These are phyloP conservation scores for Aphidius gifuensis DNA, from an alignment of 1,140 invertebrate genomes.

Conservation along the genomic window DNA sequence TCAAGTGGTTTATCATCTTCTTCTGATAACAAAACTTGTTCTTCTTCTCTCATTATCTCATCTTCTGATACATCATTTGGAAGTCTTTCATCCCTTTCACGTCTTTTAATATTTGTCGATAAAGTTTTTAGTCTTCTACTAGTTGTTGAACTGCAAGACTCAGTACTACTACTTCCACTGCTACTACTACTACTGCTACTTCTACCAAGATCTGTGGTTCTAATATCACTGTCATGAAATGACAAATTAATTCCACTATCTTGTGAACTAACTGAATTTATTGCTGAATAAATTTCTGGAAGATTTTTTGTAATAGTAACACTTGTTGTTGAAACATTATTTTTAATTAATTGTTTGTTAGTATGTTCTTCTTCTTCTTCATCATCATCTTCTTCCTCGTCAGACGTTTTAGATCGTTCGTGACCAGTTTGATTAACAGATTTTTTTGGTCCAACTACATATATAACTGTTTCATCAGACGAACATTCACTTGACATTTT, in stretches of 20 bases:
- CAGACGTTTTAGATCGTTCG: slow-evolving; percentile 33
- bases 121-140: slow-evolving; percentile 19
- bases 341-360: slow-evolving; percentile 29
- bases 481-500: slow-evolving; percentile 55
- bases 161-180: slow-evolving; percentile 45
- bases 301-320: slow-evolving; percentile 34
- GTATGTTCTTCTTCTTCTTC: too few relatives aligned
- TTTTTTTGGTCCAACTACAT: slow-evolving; percentile 44
- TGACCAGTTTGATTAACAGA: slow-evolving; percentile 3
- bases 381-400: slow-evolving; percentile 53
- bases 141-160: slow-evolving; percentile 37
- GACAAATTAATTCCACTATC: slow-evolving; percentile 74
- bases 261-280: slow-evolving; percentile 68
- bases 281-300: slow-evolving; percentile 62
- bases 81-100: slow-evolving; percentile 20
- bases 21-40: slow-evolving; percentile 20
- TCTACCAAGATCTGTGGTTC: slow-evolving; percentile 44
- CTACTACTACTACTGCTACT: slow-evolving; percentile 33
- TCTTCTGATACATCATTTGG: slow-evolving; percentile 48
- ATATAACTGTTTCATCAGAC: slow-evolving; percentile 53
- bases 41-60: slow-evolving; percentile 39
- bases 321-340: slow-evolving; percentile 27
- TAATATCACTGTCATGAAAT: slow-evolving; percentile 65
- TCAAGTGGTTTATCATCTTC: slow-evolving; percentile 19
- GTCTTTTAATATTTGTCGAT: slow-evolving; percentile 30